Percentiles rank a stretch among this genome's conserved stretches.
Conservation (phyloP, 2,113 vertebrate species). For the Passer domesticus region DNA sequence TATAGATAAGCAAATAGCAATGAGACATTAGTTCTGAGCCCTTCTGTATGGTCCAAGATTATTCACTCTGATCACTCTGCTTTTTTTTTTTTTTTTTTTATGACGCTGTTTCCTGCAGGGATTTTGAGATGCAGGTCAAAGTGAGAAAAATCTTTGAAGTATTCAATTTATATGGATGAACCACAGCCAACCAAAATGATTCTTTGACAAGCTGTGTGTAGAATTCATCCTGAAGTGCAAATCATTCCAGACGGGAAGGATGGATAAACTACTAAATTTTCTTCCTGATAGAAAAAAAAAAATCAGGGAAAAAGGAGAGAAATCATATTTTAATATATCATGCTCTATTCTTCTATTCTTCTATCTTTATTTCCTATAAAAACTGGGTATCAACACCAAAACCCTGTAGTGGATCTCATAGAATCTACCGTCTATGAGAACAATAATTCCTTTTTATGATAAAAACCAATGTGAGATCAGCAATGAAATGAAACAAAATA, state of each 20-base stretch:
- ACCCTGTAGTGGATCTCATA: neutral
- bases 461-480: neutral
- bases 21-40: neutral
- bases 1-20: neutral
- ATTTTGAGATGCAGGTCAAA: conserved; percentile 18
- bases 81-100: neutral
- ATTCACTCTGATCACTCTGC: neutral
- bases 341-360: neutral
- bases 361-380: neutral
- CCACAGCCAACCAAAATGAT: neutral
- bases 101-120: neutral
- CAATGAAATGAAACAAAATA: neutral
- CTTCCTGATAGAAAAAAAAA: neutral
- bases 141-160: conserved; percentile 32
- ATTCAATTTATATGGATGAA: conserved; percentile 11
- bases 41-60: neutral
- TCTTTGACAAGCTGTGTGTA: neutral
- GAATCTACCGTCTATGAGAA: neutral
- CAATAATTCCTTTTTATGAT: neutral
- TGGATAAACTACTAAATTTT: neutral
- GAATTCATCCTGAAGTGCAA: conserved; percentile 16
- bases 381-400: neutral
- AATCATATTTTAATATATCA: neutral
- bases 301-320: neutral
- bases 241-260: neutral